Evolutionary conservation across 2,113 vertebrate species (phyloP), one percentile per base, ranked within the genome.

Genomic region (Planiliza haematocheilus): DNA sequence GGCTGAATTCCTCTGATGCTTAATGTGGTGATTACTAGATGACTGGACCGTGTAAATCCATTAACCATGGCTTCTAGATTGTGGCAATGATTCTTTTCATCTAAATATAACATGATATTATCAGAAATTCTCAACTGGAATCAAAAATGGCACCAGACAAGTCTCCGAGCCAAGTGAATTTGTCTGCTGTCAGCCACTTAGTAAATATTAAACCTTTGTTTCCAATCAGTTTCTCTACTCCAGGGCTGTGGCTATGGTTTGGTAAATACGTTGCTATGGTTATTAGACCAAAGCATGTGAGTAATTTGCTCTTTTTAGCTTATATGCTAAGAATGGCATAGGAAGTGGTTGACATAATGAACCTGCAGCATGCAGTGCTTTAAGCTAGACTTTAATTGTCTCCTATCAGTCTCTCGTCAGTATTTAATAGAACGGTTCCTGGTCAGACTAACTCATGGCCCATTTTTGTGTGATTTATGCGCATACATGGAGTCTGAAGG

Each of bases 401-500:
- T 39, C 1, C 48, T 10, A 8, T 70, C n/a, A 39, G 55, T 17
- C 21, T 46, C 4, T 20, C 18, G 55, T 62, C 46, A 21, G 34
- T 45, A 41, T 68, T 52, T 45, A 18, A 55, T 2, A 20, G n/a
- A 37, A 42, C 8, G 16, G 20, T 48, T 42, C 30, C n/a, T 30
- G 36, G 10, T 75, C 34, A 39, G 38, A 17, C 34, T n/a, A n/a
- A 24, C 30, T 59, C 20, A 18, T 18, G 41, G 18, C 34, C 8
- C 7, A 21, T 20, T 17, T 11, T 18, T 34, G 0, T 65, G 50
- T 63, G 13, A n/a, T 30, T 30, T 72, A 16, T 14, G 13, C 30
- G 60, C 21, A 30, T 39, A 7, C 30, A 17, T 36, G 49, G 10
- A 49, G 61, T 71, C 17, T 69, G 51, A 56, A 74, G n/a, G 53